Conservation (phyloP, 2,113 vertebrate genomes). For the Trichechus manatus region DNA sequence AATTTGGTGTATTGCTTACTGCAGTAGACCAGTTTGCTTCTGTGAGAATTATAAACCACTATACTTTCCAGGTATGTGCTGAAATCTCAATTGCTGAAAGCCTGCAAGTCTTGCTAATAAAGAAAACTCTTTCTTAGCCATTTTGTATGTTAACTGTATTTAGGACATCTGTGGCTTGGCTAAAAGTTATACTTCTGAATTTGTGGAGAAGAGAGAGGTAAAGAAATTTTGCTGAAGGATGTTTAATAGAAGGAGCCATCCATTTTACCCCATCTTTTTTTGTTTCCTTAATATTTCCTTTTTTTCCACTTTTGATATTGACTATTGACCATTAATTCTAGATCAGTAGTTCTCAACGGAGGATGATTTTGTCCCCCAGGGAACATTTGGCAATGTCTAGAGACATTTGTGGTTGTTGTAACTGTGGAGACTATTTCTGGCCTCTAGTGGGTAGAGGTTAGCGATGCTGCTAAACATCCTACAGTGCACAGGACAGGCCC, state of each 20-base stretch:
- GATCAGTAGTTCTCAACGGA: not conserved
- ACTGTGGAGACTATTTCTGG: not conserved
- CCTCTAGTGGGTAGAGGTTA: not conserved
- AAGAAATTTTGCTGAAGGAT: slow-evolving; percentile 48
- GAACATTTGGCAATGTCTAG: slow-evolving; percentile 17
- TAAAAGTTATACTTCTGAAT: slow-evolving; percentile 48
- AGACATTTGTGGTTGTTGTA: slow-evolving; percentile 23
- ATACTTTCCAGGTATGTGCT: slow-evolving; percentile 67
- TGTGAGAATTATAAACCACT: slow-evolving; percentile 68
- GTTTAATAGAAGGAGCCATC: not conserved
- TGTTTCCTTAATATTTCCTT: not conserved
- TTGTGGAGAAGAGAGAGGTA: slow-evolving; percentile 8
- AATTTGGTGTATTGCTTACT: slow-evolving; percentile 73
- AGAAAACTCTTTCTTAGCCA: slow-evolving; percentile 29
- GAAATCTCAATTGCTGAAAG: slow-evolving; percentile 52
- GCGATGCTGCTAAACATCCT: not conserved
- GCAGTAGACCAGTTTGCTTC: slow-evolving; percentile 68
- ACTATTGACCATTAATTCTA: slow-evolving; percentile 31
- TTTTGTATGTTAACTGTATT: slow-evolving; percentile 39
- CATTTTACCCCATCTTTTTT: not conserved
- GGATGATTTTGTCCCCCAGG: not conserved
- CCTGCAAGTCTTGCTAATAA: slow-evolving; percentile 59
- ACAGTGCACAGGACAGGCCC: not conserved
- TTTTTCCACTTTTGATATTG: not conserved
- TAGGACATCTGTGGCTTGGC: not conserved